phyloP scores from a whole-genome alignment of 2,113 vertebrate species.

The Archilochus colubris region DNA sequence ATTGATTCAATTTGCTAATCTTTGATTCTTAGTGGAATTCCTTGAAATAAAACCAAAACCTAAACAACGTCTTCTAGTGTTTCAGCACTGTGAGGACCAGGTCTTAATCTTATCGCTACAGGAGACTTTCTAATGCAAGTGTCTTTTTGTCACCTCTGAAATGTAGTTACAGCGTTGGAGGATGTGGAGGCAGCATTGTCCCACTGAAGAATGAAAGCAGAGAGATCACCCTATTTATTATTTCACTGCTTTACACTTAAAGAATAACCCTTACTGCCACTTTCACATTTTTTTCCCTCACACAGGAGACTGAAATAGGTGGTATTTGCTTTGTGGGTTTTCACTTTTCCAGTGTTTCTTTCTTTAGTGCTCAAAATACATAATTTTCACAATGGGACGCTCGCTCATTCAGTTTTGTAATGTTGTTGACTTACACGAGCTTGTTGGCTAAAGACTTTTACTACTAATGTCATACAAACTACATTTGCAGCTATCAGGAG shows the following conservation, averaged over 20 bases:
- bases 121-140: background rate
- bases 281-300: background rate
- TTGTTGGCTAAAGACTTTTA: background rate
- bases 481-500: background rate
- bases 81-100: background rate
- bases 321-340: background rate
- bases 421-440: background rate
- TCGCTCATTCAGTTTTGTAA: background rate
- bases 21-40: background rate
- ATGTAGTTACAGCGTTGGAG: conserved; percentile 23
- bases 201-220: conserved; percentile 1
- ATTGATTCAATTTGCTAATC: background rate
- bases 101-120: background rate
- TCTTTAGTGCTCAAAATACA: background rate
- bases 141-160: background rate
- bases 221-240: background rate
- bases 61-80: background rate
- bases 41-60: background rate
- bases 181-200: conserved; percentile 56
- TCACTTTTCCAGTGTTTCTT: background rate
- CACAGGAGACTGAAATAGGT: background rate
- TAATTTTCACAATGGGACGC: background rate
- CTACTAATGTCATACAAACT: background rate
- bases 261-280: background rate
- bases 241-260: background rate